These are phyloP conservation scores for Aphelinus certus DNA, from an alignment of 1,140 invertebrate genomes.

Conservation along the genomic window DNA sequence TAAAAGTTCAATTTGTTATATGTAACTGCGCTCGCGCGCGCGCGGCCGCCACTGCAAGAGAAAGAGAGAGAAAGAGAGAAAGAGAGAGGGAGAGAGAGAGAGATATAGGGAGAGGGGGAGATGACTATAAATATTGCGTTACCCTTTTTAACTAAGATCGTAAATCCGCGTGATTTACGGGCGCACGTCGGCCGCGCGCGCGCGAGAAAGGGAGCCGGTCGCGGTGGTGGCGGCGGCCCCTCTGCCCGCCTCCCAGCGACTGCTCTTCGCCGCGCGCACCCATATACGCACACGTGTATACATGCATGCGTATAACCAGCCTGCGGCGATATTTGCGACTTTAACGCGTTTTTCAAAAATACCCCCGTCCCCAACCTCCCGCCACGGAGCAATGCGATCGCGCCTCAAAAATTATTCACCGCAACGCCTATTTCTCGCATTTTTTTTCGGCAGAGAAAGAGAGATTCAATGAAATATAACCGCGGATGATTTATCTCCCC, in stretches of 20 bases:
- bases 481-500: too few relatives aligned
- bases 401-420: too few relatives aligned
- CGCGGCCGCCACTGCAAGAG: background rate
- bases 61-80: too few relatives aligned
- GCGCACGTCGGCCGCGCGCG: slow-evolving; percentile 43
- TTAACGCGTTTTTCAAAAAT: slow-evolving; percentile 33
- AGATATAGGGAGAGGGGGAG: slow-evolving; percentile 38
- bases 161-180: slow-evolving; percentile 64
- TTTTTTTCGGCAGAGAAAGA: too few relatives aligned
- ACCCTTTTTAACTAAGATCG: slow-evolving; percentile 63
- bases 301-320: too few relatives aligned
- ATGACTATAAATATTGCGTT: slow-evolving; percentile 65
- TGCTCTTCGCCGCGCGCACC: background rate
- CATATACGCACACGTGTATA: too few relatives aligned
- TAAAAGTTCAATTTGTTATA: slow-evolving; percentile 67
- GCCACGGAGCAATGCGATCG: too few relatives aligned
- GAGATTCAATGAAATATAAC: too few relatives aligned
- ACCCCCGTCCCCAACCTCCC: too few relatives aligned
- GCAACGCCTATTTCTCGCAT: too few relatives aligned
- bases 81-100: too few relatives aligned
- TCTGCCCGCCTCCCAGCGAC: slow-evolving; percentile 10
- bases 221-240: background rate
- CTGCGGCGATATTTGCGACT: background rate
- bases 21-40: slow-evolving; percentile 55
- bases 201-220: slow-evolving; percentile 24